phyloP scores from a whole-genome alignment of 2,888 invertebrate genomes.

The Platerodrilus igneus region DNA sequence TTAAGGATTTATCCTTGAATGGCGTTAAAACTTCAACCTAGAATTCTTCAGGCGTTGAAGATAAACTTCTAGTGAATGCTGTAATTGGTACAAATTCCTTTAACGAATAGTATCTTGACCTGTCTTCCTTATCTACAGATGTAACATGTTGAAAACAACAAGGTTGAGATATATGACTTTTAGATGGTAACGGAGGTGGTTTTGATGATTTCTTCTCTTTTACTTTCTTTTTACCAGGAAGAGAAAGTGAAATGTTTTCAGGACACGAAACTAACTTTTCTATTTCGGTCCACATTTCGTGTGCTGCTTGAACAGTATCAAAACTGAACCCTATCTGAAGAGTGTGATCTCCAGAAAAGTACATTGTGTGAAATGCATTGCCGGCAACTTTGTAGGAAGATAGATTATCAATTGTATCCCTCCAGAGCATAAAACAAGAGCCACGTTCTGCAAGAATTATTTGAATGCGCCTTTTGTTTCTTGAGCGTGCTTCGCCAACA shows the following conservation, averaged over 20 bases:
- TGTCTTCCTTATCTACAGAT: conserved; percentile 65
- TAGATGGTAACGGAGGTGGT: conserved; percentile 62
- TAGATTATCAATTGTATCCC: conserved; percentile 73
- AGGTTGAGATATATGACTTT: conserved; percentile 77
- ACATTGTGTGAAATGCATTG: conserved; percentile 77
- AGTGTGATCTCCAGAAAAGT: conserved; percentile 71
- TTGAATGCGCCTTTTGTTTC: conserved; percentile 56
- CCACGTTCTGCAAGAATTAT: conserved; percentile 53
- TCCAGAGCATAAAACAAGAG: conserved; percentile 77
- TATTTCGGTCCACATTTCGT: conserved; percentile 64
- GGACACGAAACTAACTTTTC: conserved; percentile 70
- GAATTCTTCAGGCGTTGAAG: conserved; percentile 21
- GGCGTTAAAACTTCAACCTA: conserved; percentile 8
- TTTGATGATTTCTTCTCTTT: conserved; percentile 53
- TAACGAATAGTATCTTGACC: conserved; percentile 61
- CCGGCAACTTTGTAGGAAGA: conserved; percentile 68
- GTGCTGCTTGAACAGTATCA: conserved; percentile 68
- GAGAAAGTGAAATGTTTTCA: conserved; percentile 70
- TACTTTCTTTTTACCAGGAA: conserved; percentile 51
- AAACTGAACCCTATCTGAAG: conserved; percentile 75
- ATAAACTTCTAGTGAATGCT: conserved; percentile 25
- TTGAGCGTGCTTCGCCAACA: conserved; percentile 66
- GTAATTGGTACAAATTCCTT: conserved; percentile 56
- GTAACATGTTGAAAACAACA: conserved; percentile 83
- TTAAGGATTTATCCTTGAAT: not conserved